phyloP scores from a whole-genome alignment of 1,140 invertebrate genomes.

The Drosophila burlai region DNA sequence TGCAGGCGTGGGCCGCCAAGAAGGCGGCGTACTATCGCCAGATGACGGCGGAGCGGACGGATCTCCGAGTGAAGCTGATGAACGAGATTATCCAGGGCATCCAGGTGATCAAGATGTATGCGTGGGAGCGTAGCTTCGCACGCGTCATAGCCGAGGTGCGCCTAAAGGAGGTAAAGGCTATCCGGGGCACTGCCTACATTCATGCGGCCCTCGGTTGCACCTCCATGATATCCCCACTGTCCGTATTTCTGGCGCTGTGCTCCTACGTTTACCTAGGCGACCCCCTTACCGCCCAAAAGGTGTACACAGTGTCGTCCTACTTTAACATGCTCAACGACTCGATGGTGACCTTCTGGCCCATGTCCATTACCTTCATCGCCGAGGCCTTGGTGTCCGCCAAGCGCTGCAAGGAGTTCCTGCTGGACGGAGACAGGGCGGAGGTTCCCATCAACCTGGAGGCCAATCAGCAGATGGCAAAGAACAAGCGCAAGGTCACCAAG shows the following conservation, averaged over 20 bases:
- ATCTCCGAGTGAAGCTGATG: conserved; percentile 93
- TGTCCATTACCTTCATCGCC: conserved; percentile 87
- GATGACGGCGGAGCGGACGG: conserved; percentile 88
- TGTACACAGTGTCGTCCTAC: conserved; percentile 91
- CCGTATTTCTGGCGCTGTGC: conserved; percentile 92
- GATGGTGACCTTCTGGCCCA: conserved; percentile 90
- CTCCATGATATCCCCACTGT: conserved; percentile 91
- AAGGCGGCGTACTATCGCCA: conserved; percentile 87
- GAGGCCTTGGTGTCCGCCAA: conserved; percentile 89
- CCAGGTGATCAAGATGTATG: conserved; percentile 95
- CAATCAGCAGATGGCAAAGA: conserved; percentile 44
- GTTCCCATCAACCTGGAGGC: conserved; percentile 54
- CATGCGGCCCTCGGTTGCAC: conserved; percentile 76
- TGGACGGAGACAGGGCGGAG: conserved; percentile 71
- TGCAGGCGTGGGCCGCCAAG: conserved; percentile 92
- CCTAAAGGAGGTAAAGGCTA: conserved; percentile 89
- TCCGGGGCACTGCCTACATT: conserved; percentile 85
- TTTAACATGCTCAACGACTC: conserved; percentile 90
- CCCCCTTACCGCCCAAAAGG: conserved; percentile 90
- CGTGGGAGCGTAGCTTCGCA: conserved; percentile 94
- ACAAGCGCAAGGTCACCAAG: conserved; percentile 43
- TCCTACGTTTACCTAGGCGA: conserved; percentile 89
- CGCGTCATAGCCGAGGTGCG: conserved; percentile 87
- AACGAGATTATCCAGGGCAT: conserved; percentile 94
- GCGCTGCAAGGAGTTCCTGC: conserved; percentile 88